A percentile compares a stretch with the other conserved stretches of the same genome.
Conservation (phyloP, 1,140 invertebrate species). For the Subanguina moxae region DNA sequence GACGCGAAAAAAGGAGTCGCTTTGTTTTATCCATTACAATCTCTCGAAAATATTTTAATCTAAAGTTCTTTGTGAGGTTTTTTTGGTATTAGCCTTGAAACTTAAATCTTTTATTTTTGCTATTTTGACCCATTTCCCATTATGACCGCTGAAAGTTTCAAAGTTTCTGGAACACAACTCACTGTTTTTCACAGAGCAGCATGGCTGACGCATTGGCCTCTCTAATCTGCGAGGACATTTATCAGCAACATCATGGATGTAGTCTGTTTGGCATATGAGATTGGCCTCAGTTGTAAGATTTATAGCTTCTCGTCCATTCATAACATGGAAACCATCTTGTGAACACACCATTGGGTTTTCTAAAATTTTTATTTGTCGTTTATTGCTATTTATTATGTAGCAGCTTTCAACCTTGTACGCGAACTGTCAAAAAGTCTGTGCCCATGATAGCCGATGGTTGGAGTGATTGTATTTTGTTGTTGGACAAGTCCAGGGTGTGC, state of each 20-base stretch:
- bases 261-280: slow-evolving; percentile 54
- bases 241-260: slow-evolving; percentile 38
- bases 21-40: too few species aligned
- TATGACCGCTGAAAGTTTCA: background rate
- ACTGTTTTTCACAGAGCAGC: slow-evolving; percentile 21
- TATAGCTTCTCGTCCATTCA: slow-evolving; percentile 56
- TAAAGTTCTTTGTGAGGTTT: too few species aligned
- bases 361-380: slow-evolving; percentile 28
- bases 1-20: too few species aligned
- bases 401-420: slow-evolving; percentile 47
- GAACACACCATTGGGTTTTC: slow-evolving; percentile 58
- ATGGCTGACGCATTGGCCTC: slow-evolving; percentile 24
- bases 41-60: too few species aligned
- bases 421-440: slow-evolving; percentile 53
- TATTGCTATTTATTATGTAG: background rate
- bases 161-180: background rate
- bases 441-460: slow-evolving; percentile 48
- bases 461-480: slow-evolving; percentile 54
- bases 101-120: too few species aligned
- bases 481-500: slow-evolving; percentile 54
- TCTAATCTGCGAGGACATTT: slow-evolving; percentile 46
- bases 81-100: too few species aligned
- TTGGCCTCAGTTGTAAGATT: slow-evolving; percentile 57
- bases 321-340: slow-evolving; percentile 57
- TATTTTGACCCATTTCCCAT: background rate